Evolutionary conservation across 2,888 invertebrate species (phyloP), one percentile per base, ranked within the genome.

Genomic region (Nemapogon koenigi): DNA sequence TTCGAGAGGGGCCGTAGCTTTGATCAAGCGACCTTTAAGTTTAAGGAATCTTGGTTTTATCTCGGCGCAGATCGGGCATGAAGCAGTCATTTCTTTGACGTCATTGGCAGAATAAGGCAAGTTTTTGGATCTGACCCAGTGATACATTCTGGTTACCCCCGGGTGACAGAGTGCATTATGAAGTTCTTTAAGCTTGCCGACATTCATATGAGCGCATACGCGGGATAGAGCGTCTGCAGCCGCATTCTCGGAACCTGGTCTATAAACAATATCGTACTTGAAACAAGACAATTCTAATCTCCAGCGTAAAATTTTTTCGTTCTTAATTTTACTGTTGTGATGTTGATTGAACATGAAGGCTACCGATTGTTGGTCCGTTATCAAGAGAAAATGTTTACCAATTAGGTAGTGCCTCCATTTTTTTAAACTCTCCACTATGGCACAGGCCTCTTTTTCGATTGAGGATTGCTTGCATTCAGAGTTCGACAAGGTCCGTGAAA

Each of bases 301-400:
- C 32, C 32, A 32, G 14, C 32, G 14, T 16, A 16, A 8, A 17
- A 32, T 32, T 7, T 32, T 32, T 7, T 32, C 32, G 8, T 16
- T 32, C 17, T 32, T 32, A 16, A 32, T 32, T 32, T 32, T 32
- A 26, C 27, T 26, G 4, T 26, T 26, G 27, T 26, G 27, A 3
- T 26, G n/a, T 14, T 29, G 29, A 2, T 11, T 4, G 8, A 4
- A 29, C 3, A 13, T 13, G 3, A 8, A 13, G 8, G 29, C 29
- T 29, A 14, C n/a, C 15, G 13, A 13, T 8, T 3, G 4, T 4
- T 3, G 3, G 16, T 31, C 31, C 3, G 22, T 35, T 13, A 25
- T 11, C n/a, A 35, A 15, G n/a, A 35, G 15, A 35, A 35, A 35
- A 17, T 25, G 31, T 16, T 15, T 31, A 3, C 31, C 31, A 4